These are phyloP conservation scores for Coccyzus lansbergi DNA, from an alignment of 2,797 vertebrate genomes.

Conservation along the genomic window DNA sequence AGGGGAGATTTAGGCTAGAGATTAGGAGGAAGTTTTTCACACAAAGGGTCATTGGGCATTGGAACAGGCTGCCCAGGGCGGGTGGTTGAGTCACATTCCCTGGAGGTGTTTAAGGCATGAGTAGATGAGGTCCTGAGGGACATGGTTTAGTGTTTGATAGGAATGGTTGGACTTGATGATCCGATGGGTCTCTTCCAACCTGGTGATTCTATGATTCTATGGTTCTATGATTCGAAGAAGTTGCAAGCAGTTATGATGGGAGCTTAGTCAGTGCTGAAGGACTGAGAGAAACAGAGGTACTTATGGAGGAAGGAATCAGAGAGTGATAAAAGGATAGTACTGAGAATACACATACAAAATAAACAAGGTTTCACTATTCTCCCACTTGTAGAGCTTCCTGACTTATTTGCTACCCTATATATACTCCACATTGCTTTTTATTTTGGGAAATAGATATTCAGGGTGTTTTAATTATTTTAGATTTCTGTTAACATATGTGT, in stretches of 20 bases:
- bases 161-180: too few relatives aligned
- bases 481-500: conserved; percentile 30
- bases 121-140: too few relatives aligned
- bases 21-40: too few relatives aligned
- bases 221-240: not conserved
- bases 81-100: too few relatives aligned
- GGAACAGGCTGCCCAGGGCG: too few relatives aligned
- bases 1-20: too few relatives aligned
- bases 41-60: too few relatives aligned
- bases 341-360: not conserved
- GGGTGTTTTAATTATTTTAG: not conserved
- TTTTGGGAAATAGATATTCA: not conserved
- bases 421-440: not conserved
- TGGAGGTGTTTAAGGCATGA: too few relatives aligned
- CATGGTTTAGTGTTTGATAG: too few relatives aligned
- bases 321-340: not conserved
- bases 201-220: too few relatives aligned
- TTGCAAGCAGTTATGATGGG: not conserved
- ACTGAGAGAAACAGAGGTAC: not conserved
- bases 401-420: not conserved
- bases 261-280: not conserved
- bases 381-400: not conserved
- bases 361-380: not conserved
- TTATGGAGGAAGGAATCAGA: not conserved
- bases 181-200: too few relatives aligned